These are phyloP conservation scores for Colletes collaris DNA, from an alignment of 2,888 invertebrate species.

Conservation along the genomic window DNA sequence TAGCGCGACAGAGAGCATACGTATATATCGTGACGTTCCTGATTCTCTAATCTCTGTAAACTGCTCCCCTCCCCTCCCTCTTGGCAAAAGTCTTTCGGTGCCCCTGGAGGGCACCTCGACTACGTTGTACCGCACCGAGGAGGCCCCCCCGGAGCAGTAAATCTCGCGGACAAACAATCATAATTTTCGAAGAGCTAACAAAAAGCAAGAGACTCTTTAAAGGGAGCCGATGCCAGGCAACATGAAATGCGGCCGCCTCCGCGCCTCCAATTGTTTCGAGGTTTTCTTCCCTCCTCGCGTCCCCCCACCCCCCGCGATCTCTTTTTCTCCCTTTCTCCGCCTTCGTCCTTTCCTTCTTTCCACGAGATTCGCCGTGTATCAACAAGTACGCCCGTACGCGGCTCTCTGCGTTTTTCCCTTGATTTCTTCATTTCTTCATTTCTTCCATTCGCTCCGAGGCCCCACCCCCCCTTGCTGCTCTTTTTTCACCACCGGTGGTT, in stretches of 20 bases:
- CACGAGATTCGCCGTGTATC: conserved; percentile 44
- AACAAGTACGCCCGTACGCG: conserved; percentile 31
- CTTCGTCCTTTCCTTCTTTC: conserved; percentile 31
- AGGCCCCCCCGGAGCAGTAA: conserved; percentile 75
- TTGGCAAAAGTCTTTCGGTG: conserved; percentile 41
- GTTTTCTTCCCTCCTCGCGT: conserved; percentile 69
- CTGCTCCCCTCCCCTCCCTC: conserved; percentile 62
- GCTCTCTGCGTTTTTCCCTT: conserved; percentile 39
- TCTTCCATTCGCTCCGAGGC: neutral
- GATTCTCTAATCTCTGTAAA: conserved; percentile 79
- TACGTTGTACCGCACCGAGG: conserved; percentile 51
- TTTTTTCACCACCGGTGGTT: conserved; percentile 3
- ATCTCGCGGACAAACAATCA: conserved; percentile 82
- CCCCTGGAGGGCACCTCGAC: conserved; percentile 55
- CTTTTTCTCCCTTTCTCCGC: conserved; percentile 26
- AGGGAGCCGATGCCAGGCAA: conserved; percentile 79
- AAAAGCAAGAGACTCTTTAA: conserved; percentile 78
- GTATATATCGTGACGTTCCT: conserved; percentile 69
- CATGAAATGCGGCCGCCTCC: conserved; percentile 81
- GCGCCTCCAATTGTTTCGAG: conserved; percentile 81
- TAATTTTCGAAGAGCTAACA: conserved; percentile 81
- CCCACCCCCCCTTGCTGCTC: too few species aligned
- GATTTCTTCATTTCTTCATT: conserved; percentile 57
- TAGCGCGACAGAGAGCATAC: conserved; percentile 45
- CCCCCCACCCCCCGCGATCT: conserved; percentile 19